Base-by-base conservation (phyloP, 2,888 invertebrate species). In the Eledona agricola region DNA sequence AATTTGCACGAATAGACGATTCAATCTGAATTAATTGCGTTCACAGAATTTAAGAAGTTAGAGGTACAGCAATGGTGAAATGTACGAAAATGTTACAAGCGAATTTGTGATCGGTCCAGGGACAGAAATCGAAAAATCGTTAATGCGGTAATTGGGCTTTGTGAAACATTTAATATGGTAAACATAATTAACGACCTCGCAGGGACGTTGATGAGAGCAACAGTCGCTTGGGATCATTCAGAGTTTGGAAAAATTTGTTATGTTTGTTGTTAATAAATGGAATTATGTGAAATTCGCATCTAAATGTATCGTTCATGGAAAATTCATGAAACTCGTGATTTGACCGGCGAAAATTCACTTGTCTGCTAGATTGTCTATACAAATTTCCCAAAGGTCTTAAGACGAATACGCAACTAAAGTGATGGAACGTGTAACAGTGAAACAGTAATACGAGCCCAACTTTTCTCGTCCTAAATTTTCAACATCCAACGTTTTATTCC, bases 331-430 rank as follows among this genome's bases (percentile, higher is more conserved):
- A 52, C 51, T 54, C 43, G 56, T 58, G 58, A 60, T 60, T 58
- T 56, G 49, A 54, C 38, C 34, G 28, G 45, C 42, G 35, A 50
- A 49, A 55, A 52, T 51, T 47, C 54, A 51, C 52, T 59, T 57
- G 57, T 55, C 57, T 57, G 54, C 29, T 50, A 57, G 57, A 60
- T 60, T 57, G 59, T 57, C 55, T 58, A 58, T 57, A 57, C 60
- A 62, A 62, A 60, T 60, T 62, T 62, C 62, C 62, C 62, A 58
- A 53, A 60, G 61, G 61, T 55, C 53, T 62, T 51, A 53, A 61
- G 52, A 49, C 62, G 59, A 57, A 60, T 62, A 62, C 57, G 55
- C 58, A 57, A 54, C 51, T 53, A 50, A 52, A 59, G 55, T 58
- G 55, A 57, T 60, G 57, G 57, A 59, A 54, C 55, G 49, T 47